Evolutionary conservation across 2,888 invertebrate species (phyloP).

Genomic region (Creontiades dilutus): DNA sequence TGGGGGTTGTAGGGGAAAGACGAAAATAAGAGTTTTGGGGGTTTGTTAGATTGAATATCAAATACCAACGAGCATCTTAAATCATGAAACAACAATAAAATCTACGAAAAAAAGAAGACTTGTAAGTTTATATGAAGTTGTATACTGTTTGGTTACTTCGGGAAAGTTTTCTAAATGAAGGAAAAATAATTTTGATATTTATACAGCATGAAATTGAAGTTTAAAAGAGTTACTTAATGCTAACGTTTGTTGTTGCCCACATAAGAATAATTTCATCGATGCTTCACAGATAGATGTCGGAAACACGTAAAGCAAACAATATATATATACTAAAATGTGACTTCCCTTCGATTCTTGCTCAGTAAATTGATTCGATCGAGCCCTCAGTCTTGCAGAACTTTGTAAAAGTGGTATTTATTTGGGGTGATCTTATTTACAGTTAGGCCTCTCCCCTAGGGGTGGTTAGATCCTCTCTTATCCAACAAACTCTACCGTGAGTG

Average conservation of each 20-base stretch:
- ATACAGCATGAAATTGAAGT: neutral
- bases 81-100: too few relatives aligned
- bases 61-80: too few relatives aligned
- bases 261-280: neutral
- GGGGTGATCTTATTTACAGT: slow-evolving; percentile 70
- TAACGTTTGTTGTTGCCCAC: neutral
- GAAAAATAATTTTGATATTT: neutral
- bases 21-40: too few relatives aligned
- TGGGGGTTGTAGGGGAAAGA: too few relatives aligned
- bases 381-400: neutral
- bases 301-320: neutral
- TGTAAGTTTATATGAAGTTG: too few relatives aligned
- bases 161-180: too few relatives aligned
- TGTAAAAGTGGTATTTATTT: slow-evolving; percentile 67
- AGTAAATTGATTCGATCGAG: neutral
- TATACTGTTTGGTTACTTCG: too few relatives aligned
- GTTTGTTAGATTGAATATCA: too few relatives aligned
- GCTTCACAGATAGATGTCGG: neutral
- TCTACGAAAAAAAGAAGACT: too few relatives aligned
- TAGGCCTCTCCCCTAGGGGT: slow-evolving; percentile 16
- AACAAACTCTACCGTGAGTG: slow-evolving; percentile 44
- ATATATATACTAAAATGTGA: neutral
- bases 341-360: neutral
- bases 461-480: slow-evolving; percentile 31
- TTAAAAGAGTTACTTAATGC: too few relatives aligned